Evolutionary conservation across 1,140 invertebrate species (phyloP).

Genomic region (Aphelinus atriplicis): DNA sequence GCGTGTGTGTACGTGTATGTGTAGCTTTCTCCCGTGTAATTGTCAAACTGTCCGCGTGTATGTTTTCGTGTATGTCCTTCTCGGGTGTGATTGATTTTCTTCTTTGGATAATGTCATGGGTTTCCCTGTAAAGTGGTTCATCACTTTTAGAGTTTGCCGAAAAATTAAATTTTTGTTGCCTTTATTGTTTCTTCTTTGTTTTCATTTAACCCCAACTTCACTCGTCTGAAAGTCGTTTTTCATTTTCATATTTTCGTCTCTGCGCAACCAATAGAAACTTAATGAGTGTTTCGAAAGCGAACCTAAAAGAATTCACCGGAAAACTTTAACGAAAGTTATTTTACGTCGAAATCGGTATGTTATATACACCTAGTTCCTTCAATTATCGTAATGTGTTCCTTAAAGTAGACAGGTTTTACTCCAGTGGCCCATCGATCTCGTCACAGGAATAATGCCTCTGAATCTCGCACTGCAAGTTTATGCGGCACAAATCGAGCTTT

Average conservation of each 20-base stretch:
- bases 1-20: slow-evolving; percentile 39
- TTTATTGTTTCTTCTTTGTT: slow-evolving; percentile 32
- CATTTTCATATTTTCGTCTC: slow-evolving; percentile 52
- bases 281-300: slow-evolving; percentile 49
- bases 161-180: slow-evolving; percentile 56
- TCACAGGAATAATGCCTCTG: slow-evolving; percentile 38
- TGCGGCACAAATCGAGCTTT: slow-evolving; percentile 32
- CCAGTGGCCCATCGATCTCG: slow-evolving; percentile 36
- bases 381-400: slow-evolving; percentile 58
- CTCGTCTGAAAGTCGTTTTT: slow-evolving; percentile 43
- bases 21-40: too few relatives aligned
- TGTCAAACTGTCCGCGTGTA: neutral
- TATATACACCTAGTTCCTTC: slow-evolving; percentile 47
- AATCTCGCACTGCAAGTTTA: slow-evolving; percentile 37
- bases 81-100: slow-evolving; percentile 27
- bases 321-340: slow-evolving; percentile 49
- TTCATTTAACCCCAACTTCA: slow-evolving; percentile 43
- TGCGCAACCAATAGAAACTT: slow-evolving; percentile 57
- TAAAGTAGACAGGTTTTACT: slow-evolving; percentile 56
- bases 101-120: slow-evolving; percentile 37
- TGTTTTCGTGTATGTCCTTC: slow-evolving; percentile 45
- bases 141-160: slow-evolving; percentile 56
- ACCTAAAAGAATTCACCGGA: slow-evolving; percentile 54
- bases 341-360: slow-evolving; percentile 52
- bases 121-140: slow-evolving; percentile 42